Percentiles rank a stretch among this genome's conserved stretches.
Evolutionary conservation across 2,113 vertebrate genomes (phyloP).

Genomic region (Urocynchramus pylzowi): DNA sequence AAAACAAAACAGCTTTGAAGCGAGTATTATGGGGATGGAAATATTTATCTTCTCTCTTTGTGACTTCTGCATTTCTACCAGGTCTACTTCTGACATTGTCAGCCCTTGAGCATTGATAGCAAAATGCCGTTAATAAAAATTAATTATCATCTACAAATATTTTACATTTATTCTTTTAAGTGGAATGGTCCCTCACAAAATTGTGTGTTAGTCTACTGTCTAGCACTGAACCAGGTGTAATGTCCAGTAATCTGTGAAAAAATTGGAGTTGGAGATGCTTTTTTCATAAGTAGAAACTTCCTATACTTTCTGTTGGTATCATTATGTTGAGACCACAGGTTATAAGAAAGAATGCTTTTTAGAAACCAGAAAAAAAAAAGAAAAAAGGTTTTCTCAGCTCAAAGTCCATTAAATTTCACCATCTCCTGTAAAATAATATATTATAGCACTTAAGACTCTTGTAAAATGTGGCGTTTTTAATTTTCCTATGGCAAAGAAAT

Average conservation of each 20-base stretch:
- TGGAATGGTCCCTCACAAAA: not conserved
- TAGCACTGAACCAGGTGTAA: not conserved
- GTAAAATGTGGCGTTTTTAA: not conserved
- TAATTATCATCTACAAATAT: not conserved
- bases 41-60: not conserved
- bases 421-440: not conserved
- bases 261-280: not conserved
- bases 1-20: not conserved
- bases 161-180: not conserved
- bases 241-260: not conserved
- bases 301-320: not conserved
- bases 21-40: rapidly evolving
- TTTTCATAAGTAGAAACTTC: not conserved
- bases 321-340: not conserved
- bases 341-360: not conserved
- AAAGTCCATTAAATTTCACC: not conserved
- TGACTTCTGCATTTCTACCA: not conserved
- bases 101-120: not conserved
- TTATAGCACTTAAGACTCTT: not conserved
- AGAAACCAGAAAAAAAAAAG: not conserved
- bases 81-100: rapidly evolving
- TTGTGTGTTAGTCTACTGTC: not conserved
- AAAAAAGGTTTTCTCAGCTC: not conserved
- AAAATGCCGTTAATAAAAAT: not conserved
- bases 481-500: not conserved